phyloP scores from a whole-genome alignment of 2,888 invertebrate genomes.

The Sphinx pinastri region DNA sequence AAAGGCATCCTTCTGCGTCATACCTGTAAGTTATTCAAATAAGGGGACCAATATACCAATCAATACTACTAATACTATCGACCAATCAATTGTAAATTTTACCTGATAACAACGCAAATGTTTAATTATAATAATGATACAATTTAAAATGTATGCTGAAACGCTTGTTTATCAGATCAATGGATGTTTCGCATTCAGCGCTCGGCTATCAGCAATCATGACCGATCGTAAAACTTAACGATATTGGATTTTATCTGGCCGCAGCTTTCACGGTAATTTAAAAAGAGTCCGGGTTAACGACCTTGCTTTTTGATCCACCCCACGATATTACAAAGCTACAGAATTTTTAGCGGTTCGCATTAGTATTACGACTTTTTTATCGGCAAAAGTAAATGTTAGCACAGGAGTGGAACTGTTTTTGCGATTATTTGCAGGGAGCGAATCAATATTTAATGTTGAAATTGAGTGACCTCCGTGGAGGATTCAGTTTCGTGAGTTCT shows the following conservation, averaged over 20 bases:
- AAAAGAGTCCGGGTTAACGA: constrained; percentile 38
- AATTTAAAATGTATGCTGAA: constrained; percentile 23
- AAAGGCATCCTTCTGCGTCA: background rate
- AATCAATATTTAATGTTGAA: constrained; percentile 15
- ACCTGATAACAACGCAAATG: background rate
- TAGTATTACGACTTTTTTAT: constrained; percentile 28
- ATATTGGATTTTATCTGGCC: constrained; percentile 51
- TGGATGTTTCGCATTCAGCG: constrained; percentile 44
- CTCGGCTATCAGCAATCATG: constrained; percentile 48
- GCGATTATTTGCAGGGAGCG: constrained; percentile 9
- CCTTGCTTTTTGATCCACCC: constrained; percentile 28
- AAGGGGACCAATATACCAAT: background rate
- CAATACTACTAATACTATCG: background rate
- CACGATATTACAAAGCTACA: constrained; percentile 27
- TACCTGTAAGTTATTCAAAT: too few species aligned
- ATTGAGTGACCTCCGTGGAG: constrained; percentile 3
- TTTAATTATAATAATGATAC: constrained; percentile 18
- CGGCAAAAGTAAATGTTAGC: constrained; percentile 24
- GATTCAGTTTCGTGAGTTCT: background rate
- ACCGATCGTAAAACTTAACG: constrained; percentile 55
- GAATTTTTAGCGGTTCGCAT: constrained; percentile 27
- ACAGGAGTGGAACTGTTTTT: constrained; percentile 14
- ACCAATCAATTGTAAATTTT: background rate
- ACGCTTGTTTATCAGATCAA: constrained; percentile 37
- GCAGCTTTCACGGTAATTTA: constrained; percentile 51